Evolutionary conservation across 2,888 invertebrate genomes (phyloP), one percentile per base, ranked within the genome.

Genomic region (Embidobia sp.): DNA sequence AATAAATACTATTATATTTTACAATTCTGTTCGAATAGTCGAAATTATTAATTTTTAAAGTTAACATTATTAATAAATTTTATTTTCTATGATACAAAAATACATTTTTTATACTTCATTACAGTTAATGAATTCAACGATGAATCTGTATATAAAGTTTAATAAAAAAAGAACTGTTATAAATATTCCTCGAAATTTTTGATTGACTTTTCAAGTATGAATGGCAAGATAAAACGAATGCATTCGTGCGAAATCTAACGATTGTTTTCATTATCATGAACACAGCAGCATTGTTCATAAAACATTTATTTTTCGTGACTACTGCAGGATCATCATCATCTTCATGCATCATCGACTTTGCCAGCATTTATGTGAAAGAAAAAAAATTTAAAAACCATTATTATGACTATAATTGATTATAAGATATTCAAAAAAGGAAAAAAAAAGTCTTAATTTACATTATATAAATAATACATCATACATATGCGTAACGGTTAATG

Each of bases 401-500:
- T 64, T 64, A 64, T 55, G 35, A 48, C 33, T 33, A 57, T 40
- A 44, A 53, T 35, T 69, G 44, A n/a, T 37, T 26, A 44, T 44
- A 10, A 51, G 26, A 55, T 49, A 66, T 37, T 22, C 40, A 15
- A 18, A 10, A 59, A 37, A 15, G 4, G n/a, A 55, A 37, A 11
- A 11, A 42, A n/a, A 46, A 72, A 63, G 48, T 72, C 59, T 63
- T 53, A 63, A 3, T 55, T 63, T 64, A 64, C 49, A 55, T 48
- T 53, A 66, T 53, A 66, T 51, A 57, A 42, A 70, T 53, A 11
- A 53, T 63, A 63, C 44, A 55, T 63, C 72, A 55, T 59, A 59
- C 59, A 53, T 73, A 73, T 72, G 73, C 64, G 29, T 73, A 73
- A 55, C 11, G 37, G 11, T 63, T 72, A 73, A 33, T 57, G 49